A percentile compares a stretch with the other conserved stretches of the same genome.
These are phyloP conservation scores for Macroglossus sobrinus DNA, from an alignment of 2,113 vertebrate genomes.

Conservation along the genomic window DNA sequence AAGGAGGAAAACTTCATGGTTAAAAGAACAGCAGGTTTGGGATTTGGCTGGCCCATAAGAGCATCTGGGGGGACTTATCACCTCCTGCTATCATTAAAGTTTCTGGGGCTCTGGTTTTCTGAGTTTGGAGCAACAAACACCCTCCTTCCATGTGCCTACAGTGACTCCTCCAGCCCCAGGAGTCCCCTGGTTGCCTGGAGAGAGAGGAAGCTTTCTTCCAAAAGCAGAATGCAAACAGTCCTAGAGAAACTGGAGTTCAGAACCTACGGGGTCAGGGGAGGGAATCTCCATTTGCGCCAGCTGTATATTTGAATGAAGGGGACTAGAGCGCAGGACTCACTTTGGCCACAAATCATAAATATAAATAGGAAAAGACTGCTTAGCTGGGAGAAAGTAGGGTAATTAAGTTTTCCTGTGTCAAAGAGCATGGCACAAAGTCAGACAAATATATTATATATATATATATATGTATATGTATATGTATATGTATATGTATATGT, in stretches of 20 bases:
- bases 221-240: neutral
- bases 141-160: rapidly evolving
- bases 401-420: neutral
- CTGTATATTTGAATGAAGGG: neutral
- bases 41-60: neutral
- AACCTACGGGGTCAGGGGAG: neutral
- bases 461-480: no score
- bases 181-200: neutral
- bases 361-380: neutral
- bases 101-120: neutral
- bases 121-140: neutral
- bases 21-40: neutral
- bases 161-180: neutral
- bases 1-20: no score
- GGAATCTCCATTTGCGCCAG: neutral
- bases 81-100: neutral
- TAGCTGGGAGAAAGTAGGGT: neutral
- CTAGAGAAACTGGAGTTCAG: neutral
- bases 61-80: neutral
- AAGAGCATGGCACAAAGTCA: neutral
- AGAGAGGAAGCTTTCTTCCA: neutral
- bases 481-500: no score
- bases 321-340: neutral
- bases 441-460: neutral
- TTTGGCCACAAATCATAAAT: neutral